phyloP scores from a whole-genome alignment of 2,888 invertebrate genomes.

The Halocaridina rubra region DNA sequence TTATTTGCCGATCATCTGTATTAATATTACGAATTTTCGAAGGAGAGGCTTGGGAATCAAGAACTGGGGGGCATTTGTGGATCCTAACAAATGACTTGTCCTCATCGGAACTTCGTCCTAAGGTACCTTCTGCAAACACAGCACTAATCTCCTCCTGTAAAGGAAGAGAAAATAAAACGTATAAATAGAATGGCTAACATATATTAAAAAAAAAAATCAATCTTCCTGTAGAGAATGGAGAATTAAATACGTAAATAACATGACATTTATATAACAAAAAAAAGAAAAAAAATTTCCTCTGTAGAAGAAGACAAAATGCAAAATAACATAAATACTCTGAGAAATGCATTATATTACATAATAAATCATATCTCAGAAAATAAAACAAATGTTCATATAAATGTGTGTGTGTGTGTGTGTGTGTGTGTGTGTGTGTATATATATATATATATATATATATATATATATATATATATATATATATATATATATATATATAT shows the following conservation, averaged over 20 bases:
- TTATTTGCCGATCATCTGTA: not conserved
- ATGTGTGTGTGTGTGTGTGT: not conserved
- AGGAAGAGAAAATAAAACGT: not conserved
- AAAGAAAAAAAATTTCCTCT: no score
- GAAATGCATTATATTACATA: not conserved
- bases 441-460: no score
- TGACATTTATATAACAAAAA: no score
- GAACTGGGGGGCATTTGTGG: constrained; percentile 21
- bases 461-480: not conserved
- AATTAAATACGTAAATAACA: not conserved
- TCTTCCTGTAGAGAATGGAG: not conserved
- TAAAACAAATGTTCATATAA: not conserved
- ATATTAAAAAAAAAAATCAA: not conserved
- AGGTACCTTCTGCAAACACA: constrained; percentile 32
- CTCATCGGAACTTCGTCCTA: not conserved
- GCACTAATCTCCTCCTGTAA: constrained; percentile 60
- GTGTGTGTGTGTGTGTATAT: not conserved
- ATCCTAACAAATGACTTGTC: constrained; percentile 15
- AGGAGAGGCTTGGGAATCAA: constrained; percentile 16
- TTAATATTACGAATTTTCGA: constrained; percentile 39
- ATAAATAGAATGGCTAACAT: not conserved
- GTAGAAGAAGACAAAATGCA: no score
- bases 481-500: not conserved
- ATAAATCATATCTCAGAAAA: no score
- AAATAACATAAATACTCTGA: not conserved